Conservation (phyloP, 1,140 invertebrate species). For the Drosophila sp. region DNA sequence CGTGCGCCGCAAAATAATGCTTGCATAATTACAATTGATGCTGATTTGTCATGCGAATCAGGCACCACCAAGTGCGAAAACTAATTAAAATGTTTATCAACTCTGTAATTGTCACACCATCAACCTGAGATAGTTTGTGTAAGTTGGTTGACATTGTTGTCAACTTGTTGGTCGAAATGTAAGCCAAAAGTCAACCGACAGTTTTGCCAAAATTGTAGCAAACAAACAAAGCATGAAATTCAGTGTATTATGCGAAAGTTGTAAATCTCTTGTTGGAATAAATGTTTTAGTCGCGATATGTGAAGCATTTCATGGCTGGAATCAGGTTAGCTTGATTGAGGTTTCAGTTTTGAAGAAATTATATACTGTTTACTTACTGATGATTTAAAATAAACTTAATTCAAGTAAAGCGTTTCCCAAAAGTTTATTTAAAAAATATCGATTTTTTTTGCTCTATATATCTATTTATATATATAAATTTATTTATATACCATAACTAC, state of each 20-base stretch:
- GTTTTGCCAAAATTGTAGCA: not conserved
- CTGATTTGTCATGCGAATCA: slow-evolving; percentile 64
- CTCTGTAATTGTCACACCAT: slow-evolving; percentile 70
- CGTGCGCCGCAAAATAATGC: slow-evolving; percentile 30
- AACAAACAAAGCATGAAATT: not conserved
- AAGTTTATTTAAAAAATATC: no score
- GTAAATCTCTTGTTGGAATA: not conserved
- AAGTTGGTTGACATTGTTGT: not conserved
- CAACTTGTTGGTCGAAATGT: not conserved
- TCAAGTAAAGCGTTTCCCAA: no score
- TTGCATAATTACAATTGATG: slow-evolving; percentile 74
- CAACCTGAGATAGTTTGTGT: not conserved
- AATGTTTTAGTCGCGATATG: no score
- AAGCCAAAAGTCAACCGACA: slow-evolving; percentile 17
- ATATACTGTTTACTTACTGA: no score
- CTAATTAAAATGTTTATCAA: slow-evolving; percentile 83
- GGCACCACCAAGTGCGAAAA: slow-evolving; percentile 49
- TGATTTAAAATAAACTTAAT: no score
- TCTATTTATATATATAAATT: no score
- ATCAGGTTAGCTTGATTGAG: no score
- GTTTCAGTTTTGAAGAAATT: no score
- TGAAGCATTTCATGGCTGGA: no score
- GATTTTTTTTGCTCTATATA: no score
- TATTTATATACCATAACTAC: no score
- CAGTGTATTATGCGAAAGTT: not conserved